A percentile compares a stretch with the other conserved stretches of the same genome.
Conservation (phyloP, 2,888 invertebrate species). For the Parasteatoda lunata region DNA sequence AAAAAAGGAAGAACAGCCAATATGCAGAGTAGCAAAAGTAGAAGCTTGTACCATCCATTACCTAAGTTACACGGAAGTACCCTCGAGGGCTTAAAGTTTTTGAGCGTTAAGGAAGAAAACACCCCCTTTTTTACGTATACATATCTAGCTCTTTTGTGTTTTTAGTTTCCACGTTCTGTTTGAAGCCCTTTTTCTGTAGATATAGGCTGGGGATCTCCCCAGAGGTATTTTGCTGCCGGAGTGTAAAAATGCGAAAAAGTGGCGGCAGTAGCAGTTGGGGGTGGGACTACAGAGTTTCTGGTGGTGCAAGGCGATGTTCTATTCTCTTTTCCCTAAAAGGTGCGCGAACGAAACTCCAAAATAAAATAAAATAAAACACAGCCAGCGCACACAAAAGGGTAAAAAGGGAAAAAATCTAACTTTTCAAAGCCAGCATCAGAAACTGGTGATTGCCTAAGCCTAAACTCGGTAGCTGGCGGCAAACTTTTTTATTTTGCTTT, state of each 20-base stretch:
- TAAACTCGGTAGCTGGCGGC: conserved; percentile 61
- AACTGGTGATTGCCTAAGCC: conserved; percentile 64
- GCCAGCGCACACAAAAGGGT: conserved; percentile 10
- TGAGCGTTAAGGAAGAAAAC: conserved; percentile 32
- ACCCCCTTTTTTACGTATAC: conserved; percentile 52
- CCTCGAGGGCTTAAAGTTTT: conserved; percentile 63
- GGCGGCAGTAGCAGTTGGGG: conserved; percentile 9
- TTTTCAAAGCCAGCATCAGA: conserved; percentile 38
- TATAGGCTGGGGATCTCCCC: conserved; percentile 37
- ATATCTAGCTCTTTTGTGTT: conserved; percentile 62
- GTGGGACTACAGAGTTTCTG: conserved; percentile 7
- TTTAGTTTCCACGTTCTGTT: conserved; percentile 4
- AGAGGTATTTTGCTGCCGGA: conserved; percentile 54
- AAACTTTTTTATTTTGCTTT: conserved; percentile 44
- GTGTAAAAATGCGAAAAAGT: conserved; percentile 48
- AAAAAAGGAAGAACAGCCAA: conserved; percentile 19
- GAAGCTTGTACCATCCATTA: conserved; percentile 62
- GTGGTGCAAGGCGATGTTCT: conserved; percentile 30
- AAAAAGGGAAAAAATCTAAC: conserved; percentile 18
- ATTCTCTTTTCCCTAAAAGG: conserved; percentile 63
- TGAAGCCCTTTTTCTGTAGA: conserved; percentile 15
- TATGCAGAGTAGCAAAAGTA: conserved; percentile 60
- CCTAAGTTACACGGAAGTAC: conserved; percentile 63
- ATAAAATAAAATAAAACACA: conserved; percentile 42
- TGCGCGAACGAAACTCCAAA: conserved; percentile 22